phyloP scores from a whole-genome alignment of 2,797 vertebrate species.

The Pseudopleuronectes americanus region DNA sequence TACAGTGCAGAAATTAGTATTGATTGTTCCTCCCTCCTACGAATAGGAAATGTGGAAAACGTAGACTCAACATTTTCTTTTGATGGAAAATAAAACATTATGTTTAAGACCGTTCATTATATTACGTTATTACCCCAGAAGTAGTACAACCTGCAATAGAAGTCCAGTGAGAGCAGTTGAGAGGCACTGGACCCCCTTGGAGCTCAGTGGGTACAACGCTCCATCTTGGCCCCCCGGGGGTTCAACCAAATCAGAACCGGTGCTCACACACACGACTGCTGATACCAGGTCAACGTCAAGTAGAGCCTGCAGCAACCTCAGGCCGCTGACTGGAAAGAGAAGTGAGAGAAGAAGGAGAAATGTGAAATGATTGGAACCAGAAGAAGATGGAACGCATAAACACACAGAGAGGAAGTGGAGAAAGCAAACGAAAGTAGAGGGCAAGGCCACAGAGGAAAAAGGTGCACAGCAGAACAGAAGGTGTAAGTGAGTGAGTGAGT shows the following conservation, averaged over 20 bases:
- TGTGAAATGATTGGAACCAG: background rate
- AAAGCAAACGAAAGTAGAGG: slow-evolving; percentile 15
- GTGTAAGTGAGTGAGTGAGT: slow-evolving; percentile 10
- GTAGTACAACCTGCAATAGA: slow-evolving; percentile 82
- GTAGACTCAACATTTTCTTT: background rate
- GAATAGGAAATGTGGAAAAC: slow-evolving; percentile 26
- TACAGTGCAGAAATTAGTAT: background rate
- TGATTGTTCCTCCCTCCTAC: slow-evolving; percentile 17
- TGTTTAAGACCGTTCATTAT: background rate
- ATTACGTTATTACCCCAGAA: background rate
- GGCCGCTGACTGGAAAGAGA: slow-evolving; percentile 83
- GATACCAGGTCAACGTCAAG: slow-evolving; percentile 87
- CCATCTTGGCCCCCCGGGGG: slow-evolving; percentile 74
- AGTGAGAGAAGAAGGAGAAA: background rate
- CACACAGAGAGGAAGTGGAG: slow-evolving; percentile 17
- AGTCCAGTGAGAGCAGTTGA: slow-evolving; percentile 87
- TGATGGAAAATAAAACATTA: slow-evolving; percentile 31
- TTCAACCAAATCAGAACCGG: slow-evolving; percentile 52
- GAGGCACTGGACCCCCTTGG: slow-evolving; percentile 80
- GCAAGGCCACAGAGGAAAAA: slow-evolving; percentile 20
- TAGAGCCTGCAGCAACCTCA: slow-evolving; percentile 87
- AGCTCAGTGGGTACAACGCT: slow-evolving; percentile 85
- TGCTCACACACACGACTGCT: slow-evolving; percentile 80
- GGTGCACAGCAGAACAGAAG: background rate
- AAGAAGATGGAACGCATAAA: slow-evolving; percentile 7